These are phyloP conservation scores for Bellardia pandia DNA, from an alignment of 2,888 invertebrate species.

Conservation along the genomic window DNA sequence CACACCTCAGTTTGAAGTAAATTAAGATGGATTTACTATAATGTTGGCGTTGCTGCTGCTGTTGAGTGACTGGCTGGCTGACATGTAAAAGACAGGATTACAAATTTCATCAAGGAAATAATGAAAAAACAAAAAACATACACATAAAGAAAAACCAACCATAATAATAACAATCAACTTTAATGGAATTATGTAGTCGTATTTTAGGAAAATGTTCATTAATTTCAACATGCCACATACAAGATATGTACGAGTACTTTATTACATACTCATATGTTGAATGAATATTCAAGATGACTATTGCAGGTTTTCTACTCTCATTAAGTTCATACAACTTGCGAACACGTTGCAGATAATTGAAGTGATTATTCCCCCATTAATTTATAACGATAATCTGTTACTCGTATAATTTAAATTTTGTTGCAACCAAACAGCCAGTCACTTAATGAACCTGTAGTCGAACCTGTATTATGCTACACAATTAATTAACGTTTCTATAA, in stretches of 20 bases:
- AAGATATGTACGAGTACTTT: background rate
- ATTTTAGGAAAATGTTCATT: conserved; percentile 54
- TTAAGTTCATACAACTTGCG: conserved; percentile 18
- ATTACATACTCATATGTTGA: background rate
- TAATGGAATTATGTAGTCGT: conserved; percentile 64
- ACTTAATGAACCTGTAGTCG: conserved; percentile 58
- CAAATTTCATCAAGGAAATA: conserved; percentile 28
- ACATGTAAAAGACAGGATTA: conserved; percentile 49
- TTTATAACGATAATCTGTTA: conserved; percentile 61
- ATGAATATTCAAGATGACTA: background rate
- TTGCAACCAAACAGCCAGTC: background rate
- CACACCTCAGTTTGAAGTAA: conserved; percentile 49
- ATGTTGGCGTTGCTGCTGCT: conserved; percentile 17
- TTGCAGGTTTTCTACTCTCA: background rate
- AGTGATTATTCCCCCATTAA: conserved; percentile 64
- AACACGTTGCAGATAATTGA: conserved; percentile 61
- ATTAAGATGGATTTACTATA: conserved; percentile 53
- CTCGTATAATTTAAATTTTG: conserved; percentile 37
- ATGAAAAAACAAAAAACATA: background rate
- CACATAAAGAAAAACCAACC: conserved; percentile 9
- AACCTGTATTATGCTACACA: conserved; percentile 2
- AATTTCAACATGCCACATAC: conserved; percentile 60
- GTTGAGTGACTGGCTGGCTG: conserved; percentile 33
- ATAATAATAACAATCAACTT: conserved; percentile 64
- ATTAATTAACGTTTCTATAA: conserved; percentile 8